Base-by-base conservation (phyloP, 1,140 invertebrate genomes). In the Neodiprion lecontei region DNA sequence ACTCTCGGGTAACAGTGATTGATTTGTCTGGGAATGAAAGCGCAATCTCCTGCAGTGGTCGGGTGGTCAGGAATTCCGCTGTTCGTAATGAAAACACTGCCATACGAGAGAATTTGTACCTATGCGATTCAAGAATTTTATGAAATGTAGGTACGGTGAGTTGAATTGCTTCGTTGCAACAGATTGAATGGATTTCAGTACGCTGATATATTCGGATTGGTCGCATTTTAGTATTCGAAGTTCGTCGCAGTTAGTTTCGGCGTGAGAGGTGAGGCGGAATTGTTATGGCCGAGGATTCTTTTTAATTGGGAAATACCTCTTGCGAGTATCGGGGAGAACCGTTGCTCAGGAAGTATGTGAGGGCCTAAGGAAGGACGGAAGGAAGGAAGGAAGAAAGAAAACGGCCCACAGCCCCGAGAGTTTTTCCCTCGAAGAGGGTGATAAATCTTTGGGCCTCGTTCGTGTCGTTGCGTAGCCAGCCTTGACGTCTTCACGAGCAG, bases 401-500 rank as follows among this genome's bases (percentile, higher is more conserved):
- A 11, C n/a, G 53, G 53, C 53, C n/a, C 53, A 40, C 11, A 17
- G n/a, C 2, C 14, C 11, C 11, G 53, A 61, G 53, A 61, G 53
- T 61, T 61, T 61, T 61, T 61, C 53, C 11, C n/a, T 61, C 11
- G n/a, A 9, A 78, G 73, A 74, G 67, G 48, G 48, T 75, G 67
- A 78, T 79, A 78, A 79, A 79, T 79, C 65, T 40, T 48, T 23
- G 11, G 67, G 53, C 28, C 67, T 28, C 21, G 67, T 72, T 74
- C 76, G 77, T 71, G 71, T 72, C 72, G 23, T 21, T 17, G 50
- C 40, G 74, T 77, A 77, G 77, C 70, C 72, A 76, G 77, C 65
- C 75, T 75, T 74, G 77, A 77, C 78, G 73, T 68, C 78, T 80
- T 81, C 70, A 76, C 78, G 76, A 82, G 77, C 77, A 83, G 80